Percentiles rank a stretch among this genome's conserved stretches.
phyloP scores from a whole-genome alignment of 1,140 invertebrate species.

The Gonatopus flavifemur region DNA sequence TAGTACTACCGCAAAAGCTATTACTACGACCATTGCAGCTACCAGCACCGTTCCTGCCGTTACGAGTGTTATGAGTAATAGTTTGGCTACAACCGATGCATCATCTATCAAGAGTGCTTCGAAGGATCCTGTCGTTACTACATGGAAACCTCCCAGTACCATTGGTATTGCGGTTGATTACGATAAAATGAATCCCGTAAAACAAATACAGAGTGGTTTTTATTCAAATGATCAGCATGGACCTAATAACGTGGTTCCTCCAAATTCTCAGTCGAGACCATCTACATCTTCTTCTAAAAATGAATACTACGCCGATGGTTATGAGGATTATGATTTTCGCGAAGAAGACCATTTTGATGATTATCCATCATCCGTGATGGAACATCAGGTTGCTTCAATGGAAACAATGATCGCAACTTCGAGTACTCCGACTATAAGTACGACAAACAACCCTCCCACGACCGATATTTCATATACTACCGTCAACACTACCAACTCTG shows the following conservation, averaged over 20 bases:
- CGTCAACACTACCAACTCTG: background rate
- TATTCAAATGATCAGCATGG: slow-evolving; percentile 22
- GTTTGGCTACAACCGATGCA: slow-evolving; percentile 28
- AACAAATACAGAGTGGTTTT: too few relatives aligned
- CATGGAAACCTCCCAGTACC: slow-evolving; percentile 40
- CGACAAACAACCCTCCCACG: background rate
- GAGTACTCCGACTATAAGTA: slow-evolving; percentile 20
- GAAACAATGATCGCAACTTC: background rate
- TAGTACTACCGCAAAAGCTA: slow-evolving; percentile 44
- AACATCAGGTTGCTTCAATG: background rate
- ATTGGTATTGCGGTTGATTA: too few relatives aligned
- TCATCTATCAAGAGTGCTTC: slow-evolving; percentile 19
- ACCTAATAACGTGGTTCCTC: slow-evolving; percentile 28
- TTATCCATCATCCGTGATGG: slow-evolving; percentile 3
- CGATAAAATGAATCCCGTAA: too few relatives aligned
- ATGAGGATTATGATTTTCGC: slow-evolving; percentile 35
- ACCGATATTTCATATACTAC: slow-evolving; percentile 8
- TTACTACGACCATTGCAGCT: slow-evolving; percentile 42
- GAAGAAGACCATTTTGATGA: slow-evolving; percentile 17
- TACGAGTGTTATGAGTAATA: slow-evolving; percentile 39
- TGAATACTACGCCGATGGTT: slow-evolving; percentile 43
- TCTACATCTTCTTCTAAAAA: slow-evolving; percentile 16
- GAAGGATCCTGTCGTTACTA: slow-evolving; percentile 38
- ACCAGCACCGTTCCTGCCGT: slow-evolving; percentile 29
- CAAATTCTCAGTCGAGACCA: slow-evolving; percentile 13